These are phyloP conservation scores for Nomada fucata DNA, from an alignment of 2,888 invertebrate genomes.

Conservation along the genomic window DNA sequence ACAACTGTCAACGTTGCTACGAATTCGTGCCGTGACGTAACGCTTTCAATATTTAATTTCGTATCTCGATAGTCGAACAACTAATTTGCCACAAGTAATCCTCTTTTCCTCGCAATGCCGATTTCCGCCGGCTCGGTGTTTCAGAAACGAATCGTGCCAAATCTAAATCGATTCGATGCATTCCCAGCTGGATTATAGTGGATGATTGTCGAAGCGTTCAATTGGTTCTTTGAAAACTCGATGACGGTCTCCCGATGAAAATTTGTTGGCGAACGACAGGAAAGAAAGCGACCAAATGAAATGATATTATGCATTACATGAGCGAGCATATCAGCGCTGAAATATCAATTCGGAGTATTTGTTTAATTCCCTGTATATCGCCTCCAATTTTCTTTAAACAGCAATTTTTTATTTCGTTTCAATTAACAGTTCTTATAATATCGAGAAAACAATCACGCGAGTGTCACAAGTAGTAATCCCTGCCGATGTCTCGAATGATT, in stretches of 20 bases:
- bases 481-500: too few relatives aligned
- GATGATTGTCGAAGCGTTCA: not conserved
- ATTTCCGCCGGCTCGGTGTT: not conserved
- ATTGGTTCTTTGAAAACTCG: not conserved
- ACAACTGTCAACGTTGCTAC: too few relatives aligned
- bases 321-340: too few relatives aligned
- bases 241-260: not conserved
- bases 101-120: constrained; percentile 12
- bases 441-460: too few relatives aligned
- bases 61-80: constrained; percentile 19
- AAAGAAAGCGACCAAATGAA: not conserved
- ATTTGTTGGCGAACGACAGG: not conserved
- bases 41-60: constrained; percentile 50
- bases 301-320: not conserved
- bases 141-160: not conserved
- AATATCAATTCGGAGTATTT: too few relatives aligned
- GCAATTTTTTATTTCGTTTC: too few relatives aligned
- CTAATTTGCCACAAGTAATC: constrained; percentile 29
- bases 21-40: not conserved
- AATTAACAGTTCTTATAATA: too few relatives aligned
- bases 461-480: too few relatives aligned
- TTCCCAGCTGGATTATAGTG: not conserved
- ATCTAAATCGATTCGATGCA: constrained; percentile 12
- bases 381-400: too few relatives aligned
- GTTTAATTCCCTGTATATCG: too few relatives aligned